Conservation (phyloP, 2,113 vertebrate species). For the Phoenicopterus ruber region DNA sequence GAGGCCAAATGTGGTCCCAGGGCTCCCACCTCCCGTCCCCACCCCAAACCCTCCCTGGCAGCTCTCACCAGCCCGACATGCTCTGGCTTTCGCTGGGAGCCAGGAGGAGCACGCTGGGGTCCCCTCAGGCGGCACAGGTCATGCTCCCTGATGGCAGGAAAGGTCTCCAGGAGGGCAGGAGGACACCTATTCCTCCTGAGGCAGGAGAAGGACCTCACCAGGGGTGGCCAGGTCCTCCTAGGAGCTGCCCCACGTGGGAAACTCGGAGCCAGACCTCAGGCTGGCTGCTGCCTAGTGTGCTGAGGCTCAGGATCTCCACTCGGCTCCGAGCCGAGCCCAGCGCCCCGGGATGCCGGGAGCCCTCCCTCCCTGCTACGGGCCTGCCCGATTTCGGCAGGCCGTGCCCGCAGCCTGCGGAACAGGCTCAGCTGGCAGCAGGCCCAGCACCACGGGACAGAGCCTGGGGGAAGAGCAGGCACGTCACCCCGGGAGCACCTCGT, state of each 20-base stretch:
- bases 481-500: background rate
- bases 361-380: background rate
- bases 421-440: background rate
- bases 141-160: fast-evolving
- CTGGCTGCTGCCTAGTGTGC: background rate
- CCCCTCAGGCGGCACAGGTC: background rate
- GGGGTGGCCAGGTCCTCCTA: background rate
- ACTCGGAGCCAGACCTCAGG: background rate
- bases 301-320: background rate
- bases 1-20: background rate
- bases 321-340: background rate
- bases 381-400: background rate
- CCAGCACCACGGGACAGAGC: background rate
- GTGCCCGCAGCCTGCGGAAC: constrained; percentile 2
- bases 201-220: background rate
- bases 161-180: background rate
- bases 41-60: background rate
- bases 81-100: background rate
- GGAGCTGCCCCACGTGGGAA: background rate
- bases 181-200: background rate
- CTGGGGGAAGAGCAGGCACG: background rate
- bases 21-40: background rate
- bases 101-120: background rate
- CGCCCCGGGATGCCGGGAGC: background rate
- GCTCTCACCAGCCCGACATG: background rate